phyloP scores from a whole-genome alignment of 1,140 invertebrate species.

The Rhyacophila brunnea region DNA sequence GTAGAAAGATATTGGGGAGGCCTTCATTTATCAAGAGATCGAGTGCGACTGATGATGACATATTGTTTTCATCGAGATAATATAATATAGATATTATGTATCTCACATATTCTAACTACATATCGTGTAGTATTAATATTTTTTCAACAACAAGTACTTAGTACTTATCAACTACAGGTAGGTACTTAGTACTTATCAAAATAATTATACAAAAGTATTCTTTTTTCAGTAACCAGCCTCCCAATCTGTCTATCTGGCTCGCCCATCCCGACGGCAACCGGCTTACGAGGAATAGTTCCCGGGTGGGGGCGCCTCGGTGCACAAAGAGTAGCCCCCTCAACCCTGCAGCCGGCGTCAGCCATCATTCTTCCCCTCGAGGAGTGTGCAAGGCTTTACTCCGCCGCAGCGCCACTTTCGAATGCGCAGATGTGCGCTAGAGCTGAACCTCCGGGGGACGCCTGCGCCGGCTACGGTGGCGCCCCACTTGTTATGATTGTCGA shows the following conservation, averaged over 20 bases:
- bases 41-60: too few relatives aligned
- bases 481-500: slow-evolving; percentile 60
- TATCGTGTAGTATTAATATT: too few relatives aligned
- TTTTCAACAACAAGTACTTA: too few relatives aligned
- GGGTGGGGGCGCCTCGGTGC: slow-evolving; percentile 55
- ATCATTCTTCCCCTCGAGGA: slow-evolving; percentile 53
- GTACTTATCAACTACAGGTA: too few relatives aligned
- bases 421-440: slow-evolving; percentile 69
- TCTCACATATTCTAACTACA: too few relatives aligned
- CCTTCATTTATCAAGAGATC: too few relatives aligned
- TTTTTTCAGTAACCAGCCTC: slow-evolving; percentile 51
- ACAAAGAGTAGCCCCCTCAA: slow-evolving; percentile 36
- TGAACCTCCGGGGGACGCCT: slow-evolving; percentile 64
- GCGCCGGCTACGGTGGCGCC: slow-evolving; percentile 68
- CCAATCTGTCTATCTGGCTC: slow-evolving; percentile 54
- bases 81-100: too few relatives aligned
- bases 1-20: too few relatives aligned
- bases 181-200: too few relatives aligned
- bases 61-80: too few relatives aligned
- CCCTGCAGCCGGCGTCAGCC: slow-evolving; percentile 54
- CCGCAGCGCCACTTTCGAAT: slow-evolving; percentile 56
- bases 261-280: slow-evolving; percentile 40
- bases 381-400: slow-evolving; percentile 56
- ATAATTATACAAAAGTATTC: too few relatives aligned
- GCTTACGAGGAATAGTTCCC: slow-evolving; percentile 43